phyloP scores from a whole-genome alignment of 1,140 invertebrate genomes.

The Trichomalopsis sarcophagae region DNA sequence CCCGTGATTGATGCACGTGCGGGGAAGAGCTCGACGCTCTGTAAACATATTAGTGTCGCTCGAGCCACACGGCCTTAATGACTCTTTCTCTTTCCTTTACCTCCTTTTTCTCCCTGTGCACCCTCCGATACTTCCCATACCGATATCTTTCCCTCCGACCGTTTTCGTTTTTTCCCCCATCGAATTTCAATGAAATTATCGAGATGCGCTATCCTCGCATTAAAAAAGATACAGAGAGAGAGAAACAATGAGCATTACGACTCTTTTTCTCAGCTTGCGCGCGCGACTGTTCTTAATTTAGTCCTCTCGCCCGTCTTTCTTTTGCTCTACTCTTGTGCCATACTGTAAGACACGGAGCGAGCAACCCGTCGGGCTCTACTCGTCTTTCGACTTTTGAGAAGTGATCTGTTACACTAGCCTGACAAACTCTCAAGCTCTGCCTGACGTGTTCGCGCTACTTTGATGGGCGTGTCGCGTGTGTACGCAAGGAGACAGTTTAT shows the following conservation, averaged over 20 bases:
- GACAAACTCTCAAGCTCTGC: slow-evolving; percentile 42
- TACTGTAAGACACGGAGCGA: neutral
- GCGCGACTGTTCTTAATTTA: neutral
- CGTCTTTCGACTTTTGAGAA: slow-evolving; percentile 40
- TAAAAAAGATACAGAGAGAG: neutral
- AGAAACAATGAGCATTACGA: neutral
- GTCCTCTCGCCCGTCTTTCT: neutral
- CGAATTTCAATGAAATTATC: neutral
- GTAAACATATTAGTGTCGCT: slow-evolving; percentile 71
- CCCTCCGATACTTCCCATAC: neutral
- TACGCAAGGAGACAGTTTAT: neutral
- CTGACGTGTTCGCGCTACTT: neutral
- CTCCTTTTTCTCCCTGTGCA: neutral
- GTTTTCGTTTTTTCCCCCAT: neutral
- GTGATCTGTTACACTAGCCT: slow-evolving; percentile 40
- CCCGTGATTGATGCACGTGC: slow-evolving; percentile 71
- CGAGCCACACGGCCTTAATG: slow-evolving; percentile 63
- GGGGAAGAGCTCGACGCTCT: slow-evolving; percentile 62
- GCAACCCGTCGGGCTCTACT: neutral
- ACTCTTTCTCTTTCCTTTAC: slow-evolving; percentile 51
- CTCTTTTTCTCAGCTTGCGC: no score
- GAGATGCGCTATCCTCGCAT: neutral
- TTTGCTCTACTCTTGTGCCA: neutral
- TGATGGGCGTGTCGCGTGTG: slow-evolving; percentile 3
- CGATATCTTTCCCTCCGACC: neutral